Conservation (phyloP, 2,888 invertebrate species). For the Tridacna crocea region DNA sequence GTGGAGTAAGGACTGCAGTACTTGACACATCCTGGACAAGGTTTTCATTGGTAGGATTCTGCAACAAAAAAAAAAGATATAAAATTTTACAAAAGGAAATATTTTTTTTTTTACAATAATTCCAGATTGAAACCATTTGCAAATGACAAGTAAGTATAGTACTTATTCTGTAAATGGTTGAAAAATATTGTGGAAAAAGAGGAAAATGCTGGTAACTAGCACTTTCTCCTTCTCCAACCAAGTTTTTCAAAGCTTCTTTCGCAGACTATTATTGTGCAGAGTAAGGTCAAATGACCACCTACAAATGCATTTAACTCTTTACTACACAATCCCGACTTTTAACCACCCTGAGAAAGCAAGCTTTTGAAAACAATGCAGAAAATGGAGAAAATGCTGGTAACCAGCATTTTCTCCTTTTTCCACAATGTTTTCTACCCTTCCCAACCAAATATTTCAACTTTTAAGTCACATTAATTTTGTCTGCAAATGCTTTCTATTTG, state of each 20-base stretch:
- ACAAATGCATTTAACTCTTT: background rate
- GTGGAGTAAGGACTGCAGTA: conserved; percentile 77
- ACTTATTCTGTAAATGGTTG: too few species aligned
- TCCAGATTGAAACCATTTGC: background rate
- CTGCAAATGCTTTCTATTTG: background rate
- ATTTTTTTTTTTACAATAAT: background rate
- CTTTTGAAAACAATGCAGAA: background rate
- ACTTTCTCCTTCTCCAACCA: too few species aligned
- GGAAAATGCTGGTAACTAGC: too few species aligned
- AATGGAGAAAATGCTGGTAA: background rate
- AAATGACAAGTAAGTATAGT: too few species aligned
- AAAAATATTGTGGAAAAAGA: background rate
- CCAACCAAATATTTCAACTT: background rate
- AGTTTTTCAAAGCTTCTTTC: background rate
- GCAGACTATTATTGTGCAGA: too few species aligned
- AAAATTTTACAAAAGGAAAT: too few species aligned
- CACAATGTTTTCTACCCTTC: background rate
- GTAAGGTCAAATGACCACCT: too few species aligned
- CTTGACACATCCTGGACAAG: conserved; percentile 80
- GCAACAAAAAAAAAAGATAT: conserved; percentile 10
- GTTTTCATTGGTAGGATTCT: conserved; percentile 69
- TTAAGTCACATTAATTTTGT: background rate
- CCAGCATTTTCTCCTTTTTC: background rate
- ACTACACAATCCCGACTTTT: background rate
- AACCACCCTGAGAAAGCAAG: background rate